These are phyloP conservation scores for Phoxinus phoxinus DNA, from an alignment of 2,113 vertebrate genomes.

Conservation along the genomic window DNA sequence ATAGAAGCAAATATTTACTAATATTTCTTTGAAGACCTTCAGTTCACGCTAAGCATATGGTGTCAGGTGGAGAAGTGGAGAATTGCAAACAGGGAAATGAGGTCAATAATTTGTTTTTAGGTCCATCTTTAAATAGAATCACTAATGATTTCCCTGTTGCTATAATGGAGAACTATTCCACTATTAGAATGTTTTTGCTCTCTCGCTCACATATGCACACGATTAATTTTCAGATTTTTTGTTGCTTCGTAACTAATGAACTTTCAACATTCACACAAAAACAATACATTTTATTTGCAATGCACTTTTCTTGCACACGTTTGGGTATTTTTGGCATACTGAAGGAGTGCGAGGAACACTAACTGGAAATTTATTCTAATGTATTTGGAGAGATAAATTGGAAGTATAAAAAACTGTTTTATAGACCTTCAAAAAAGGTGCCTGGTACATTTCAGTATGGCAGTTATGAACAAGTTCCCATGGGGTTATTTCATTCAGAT, in stretches of 20 bases:
- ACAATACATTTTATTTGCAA: too few relatives aligned
- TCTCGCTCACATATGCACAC: constrained; percentile 49
- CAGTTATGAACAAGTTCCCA: background rate
- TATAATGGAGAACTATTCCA: constrained; percentile 51
- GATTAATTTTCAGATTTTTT: constrained; percentile 53
- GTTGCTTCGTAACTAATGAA: too few relatives aligned
- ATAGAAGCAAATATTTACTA: constrained; percentile 59
- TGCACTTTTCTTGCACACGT: background rate
- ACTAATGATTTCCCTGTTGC: constrained; percentile 52
- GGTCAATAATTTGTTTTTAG: constrained; percentile 25
- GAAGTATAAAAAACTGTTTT: too few relatives aligned
- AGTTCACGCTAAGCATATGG: constrained; percentile 35
- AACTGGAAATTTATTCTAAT: too few relatives aligned
- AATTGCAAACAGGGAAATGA: background rate
- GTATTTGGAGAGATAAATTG: too few relatives aligned
- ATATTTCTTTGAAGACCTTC: constrained; percentile 66
- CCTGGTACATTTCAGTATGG: background rate
- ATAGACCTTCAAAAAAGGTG: background rate
- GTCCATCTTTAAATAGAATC: constrained; percentile 44
- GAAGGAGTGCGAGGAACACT: background rate
- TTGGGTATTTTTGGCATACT: background rate
- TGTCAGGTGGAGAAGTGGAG: constrained; percentile 32
- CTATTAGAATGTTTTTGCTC: constrained; percentile 5
- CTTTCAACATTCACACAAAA: too few relatives aligned
- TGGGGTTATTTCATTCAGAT: background rate